phyloP scores from a whole-genome alignment of 23 tunicate species.

The Trididemnum clinides region DNA sequence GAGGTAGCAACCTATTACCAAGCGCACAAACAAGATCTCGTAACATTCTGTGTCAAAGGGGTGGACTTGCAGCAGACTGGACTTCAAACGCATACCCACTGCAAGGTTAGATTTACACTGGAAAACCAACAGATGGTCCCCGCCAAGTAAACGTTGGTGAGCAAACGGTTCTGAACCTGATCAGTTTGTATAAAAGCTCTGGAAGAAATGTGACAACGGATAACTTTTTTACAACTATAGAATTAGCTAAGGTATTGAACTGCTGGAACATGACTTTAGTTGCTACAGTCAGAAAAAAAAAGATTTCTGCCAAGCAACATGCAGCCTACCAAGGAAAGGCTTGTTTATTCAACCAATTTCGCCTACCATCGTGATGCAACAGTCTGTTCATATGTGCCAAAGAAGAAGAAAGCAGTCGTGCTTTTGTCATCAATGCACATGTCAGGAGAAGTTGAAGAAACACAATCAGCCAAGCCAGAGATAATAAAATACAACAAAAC shows the following conservation, averaged over 20 bases:
- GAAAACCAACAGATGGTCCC: conserved; percentile 27
- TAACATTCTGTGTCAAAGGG: too few relatives aligned
- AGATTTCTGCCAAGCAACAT: conserved; percentile 9
- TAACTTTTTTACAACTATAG: conserved; percentile 5
- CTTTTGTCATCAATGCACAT: conserved; percentile 9
- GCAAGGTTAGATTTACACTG: conserved; percentile 14
- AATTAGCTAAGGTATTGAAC: conserved; percentile 19
- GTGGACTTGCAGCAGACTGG: too few relatives aligned
- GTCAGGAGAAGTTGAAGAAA: conserved; percentile 18
- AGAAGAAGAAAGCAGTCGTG: conserved; percentile 22
- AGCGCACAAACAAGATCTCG: too few relatives aligned
- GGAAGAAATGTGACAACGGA: neutral
- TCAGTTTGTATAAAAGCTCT: conserved; percentile 21
- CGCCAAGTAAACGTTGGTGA: conserved; percentile 5
- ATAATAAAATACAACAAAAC: conserved; percentile 15
- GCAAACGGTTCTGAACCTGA: conserved; percentile 8
- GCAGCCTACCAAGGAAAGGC: conserved; percentile 11
- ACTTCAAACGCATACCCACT: conserved; percentile 30
- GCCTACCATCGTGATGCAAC: conserved; percentile 29
- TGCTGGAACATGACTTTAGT: conserved; percentile 24
- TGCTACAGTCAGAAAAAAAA: conserved; percentile 5
- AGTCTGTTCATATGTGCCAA: conserved; percentile 26
- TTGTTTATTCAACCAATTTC: conserved; percentile 38
- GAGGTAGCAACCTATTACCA: too few relatives aligned
- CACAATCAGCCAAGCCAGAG: conserved; percentile 19